Base-by-base conservation (phyloP, 2,113 vertebrate genomes). In the Cyprinodon brontotheroides region DNA sequence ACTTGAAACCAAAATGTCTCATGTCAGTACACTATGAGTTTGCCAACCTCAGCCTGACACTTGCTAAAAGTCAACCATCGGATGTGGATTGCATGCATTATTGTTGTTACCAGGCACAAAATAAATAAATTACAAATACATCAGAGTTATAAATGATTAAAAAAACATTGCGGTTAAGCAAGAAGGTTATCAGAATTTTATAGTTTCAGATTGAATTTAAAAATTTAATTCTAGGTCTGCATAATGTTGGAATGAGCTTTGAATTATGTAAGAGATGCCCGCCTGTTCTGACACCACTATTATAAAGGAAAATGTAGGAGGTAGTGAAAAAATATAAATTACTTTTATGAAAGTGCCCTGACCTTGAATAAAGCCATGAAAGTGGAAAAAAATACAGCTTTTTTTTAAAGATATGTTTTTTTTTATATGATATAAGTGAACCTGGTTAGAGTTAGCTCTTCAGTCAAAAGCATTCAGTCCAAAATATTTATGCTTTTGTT, bases 61-160 rank as follows among this genome's bases (percentile, higher is more conserved):
- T 29, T 40, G 20, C 45, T 61, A 20, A 1, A 1, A n/a, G 38
- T 63, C 40, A 17, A 61, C 69, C 57, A 39, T 40, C 15, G 74
- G 65, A 48, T 60, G 79, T 82, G 63, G 71, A 81, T 82, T 87
- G 81, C 80, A 91, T 85, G 29, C 43, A 70, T 36, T 0, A 3
- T 13, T 69, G 72, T 61, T 74, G 66, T 74, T 63, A 50, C 57
- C 2, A 11, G 59, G 29, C 29, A 62, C 17, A 61, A 70, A 47
- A 68, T 73, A 81, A 81, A 40, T 80, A 78, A 73, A 85, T 86
- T 82, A 57, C 61, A 81, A 89, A 70, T 84, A 75, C 90, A 85
- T 83, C 86, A 80, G 72, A 80, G 78, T 39, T 62, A n/a, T 92
- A 61, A 89, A 92, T 91, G 91, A 89, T 91, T 91, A 47, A 91